Evolutionary conservation across 2,888 invertebrate genomes (phyloP).

Genomic region (Brachypterus glaber): DNA sequence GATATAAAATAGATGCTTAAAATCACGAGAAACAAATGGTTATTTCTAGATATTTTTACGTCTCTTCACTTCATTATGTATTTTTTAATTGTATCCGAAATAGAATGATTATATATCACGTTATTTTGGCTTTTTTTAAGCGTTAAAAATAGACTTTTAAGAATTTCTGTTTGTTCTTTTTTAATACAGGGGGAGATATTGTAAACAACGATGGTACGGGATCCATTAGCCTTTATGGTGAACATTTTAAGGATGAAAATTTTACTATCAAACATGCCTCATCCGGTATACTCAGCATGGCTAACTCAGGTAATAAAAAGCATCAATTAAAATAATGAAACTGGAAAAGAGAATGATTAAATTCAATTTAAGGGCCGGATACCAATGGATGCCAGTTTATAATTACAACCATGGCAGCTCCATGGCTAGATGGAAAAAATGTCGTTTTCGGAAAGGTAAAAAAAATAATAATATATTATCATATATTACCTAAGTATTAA

Average conservation of each 20-base stretch:
- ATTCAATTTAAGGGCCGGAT: slow-evolving; percentile 52
- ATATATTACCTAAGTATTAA: neutral
- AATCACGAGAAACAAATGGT: too few species aligned
- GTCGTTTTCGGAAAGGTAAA: slow-evolving; percentile 81
- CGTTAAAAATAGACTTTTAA: too few species aligned
- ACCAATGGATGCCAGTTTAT: slow-evolving; percentile 96
- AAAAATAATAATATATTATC: neutral
- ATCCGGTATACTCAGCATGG: slow-evolving; percentile 86
- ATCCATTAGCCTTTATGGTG: slow-evolving; percentile 76
- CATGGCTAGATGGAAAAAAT: slow-evolving; percentile 84
- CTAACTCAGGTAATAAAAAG: slow-evolving; percentile 51
- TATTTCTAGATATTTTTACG: too few species aligned
- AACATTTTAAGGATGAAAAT: slow-evolving; percentile 79
- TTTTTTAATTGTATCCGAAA: too few species aligned
- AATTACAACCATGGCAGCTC: slow-evolving; percentile 77
- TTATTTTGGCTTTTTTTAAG: too few species aligned
- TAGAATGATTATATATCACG: too few species aligned
- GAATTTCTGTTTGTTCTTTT: too few species aligned
- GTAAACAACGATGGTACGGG: slow-evolving; percentile 73
- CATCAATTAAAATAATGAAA: too few species aligned
- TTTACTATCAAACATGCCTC: slow-evolving; percentile 68
- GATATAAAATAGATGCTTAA: too few species aligned
- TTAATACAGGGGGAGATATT: slow-evolving; percentile 68
- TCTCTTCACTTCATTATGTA: too few species aligned
- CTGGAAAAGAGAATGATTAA: too few species aligned